Evolutionary conservation across 1,140 invertebrate species (phyloP).

Genomic region (Aplysia californica): DNA sequence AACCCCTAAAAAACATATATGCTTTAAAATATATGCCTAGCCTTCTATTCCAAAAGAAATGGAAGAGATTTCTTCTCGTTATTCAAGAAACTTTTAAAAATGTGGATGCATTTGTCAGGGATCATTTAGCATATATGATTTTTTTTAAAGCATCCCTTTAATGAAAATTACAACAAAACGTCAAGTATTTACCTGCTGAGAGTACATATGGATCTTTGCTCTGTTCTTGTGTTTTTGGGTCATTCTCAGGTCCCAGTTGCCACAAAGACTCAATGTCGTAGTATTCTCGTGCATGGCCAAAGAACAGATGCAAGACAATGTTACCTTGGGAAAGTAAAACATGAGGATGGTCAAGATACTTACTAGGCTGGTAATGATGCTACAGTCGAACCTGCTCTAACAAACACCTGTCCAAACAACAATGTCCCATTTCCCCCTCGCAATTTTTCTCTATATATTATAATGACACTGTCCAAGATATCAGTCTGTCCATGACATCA

Average conservation of each 20-base stretch:
- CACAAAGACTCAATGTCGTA: constrained; percentile 25
- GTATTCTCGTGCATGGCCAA: constrained; percentile 5
- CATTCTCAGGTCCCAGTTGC: constrained; percentile 16
- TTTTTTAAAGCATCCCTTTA: no score
- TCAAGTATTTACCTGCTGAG: constrained; percentile 8
- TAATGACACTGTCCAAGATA: no score
- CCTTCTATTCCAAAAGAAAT: background rate
- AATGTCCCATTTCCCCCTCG: no score
- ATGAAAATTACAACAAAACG: background rate
- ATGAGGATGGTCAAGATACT: background rate
- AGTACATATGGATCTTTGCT: background rate
- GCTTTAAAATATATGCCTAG: background rate
- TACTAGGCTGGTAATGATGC: background rate
- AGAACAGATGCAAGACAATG: constrained; percentile 25
- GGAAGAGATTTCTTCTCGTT: background rate
- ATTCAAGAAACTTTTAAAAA: background rate
- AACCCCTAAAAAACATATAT: no score
- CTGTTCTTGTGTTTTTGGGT: constrained; percentile 13
- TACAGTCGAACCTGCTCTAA: background rate
- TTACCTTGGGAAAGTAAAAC: constrained; percentile 3
- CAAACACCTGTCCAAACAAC: background rate
- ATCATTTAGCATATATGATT: no score
- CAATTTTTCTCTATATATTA: no score
- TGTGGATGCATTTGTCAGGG: no score
- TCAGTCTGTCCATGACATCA: no score